Conservation (phyloP, 30 jellyfish, hydroid and myxozoan genomes). For the Hydractinia symbiolongicarpus region DNA sequence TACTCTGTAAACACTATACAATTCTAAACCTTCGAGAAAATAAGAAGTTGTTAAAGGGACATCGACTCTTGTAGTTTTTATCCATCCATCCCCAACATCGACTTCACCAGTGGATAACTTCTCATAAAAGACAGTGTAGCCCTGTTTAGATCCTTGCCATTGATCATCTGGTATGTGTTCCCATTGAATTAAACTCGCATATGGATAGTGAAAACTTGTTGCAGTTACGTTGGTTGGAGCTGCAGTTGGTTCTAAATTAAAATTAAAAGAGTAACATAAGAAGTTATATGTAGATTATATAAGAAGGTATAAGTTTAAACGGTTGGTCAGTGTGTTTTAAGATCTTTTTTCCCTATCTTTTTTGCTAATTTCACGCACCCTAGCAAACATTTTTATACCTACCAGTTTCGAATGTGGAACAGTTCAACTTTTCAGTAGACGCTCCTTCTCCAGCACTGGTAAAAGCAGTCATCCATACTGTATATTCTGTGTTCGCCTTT, state of each 20-base stretch:
- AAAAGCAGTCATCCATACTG: slow-evolving; percentile 7
- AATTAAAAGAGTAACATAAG: background rate
- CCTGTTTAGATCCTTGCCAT: slow-evolving; percentile 3
- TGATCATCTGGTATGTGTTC: slow-evolving; percentile 6
- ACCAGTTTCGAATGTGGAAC: slow-evolving; percentile 1
- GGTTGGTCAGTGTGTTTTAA: background rate
- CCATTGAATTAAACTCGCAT: slow-evolving; percentile 9
- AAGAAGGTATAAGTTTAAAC: background rate
- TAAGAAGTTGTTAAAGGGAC: background rate
- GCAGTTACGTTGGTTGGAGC: slow-evolving; percentile 9
- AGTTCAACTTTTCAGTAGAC: background rate
- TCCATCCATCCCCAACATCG: background rate
- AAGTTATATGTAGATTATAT: background rate
- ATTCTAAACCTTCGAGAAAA: background rate
- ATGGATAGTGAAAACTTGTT: slow-evolving; percentile 7
- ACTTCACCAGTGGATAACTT: background rate
- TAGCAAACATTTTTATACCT: background rate
- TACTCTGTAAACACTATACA: background rate
- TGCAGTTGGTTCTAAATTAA: slow-evolving; percentile 6
- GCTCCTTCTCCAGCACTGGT: background rate
- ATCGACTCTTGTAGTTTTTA: background rate
- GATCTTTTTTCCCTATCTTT: background rate
- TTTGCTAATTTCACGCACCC: background rate
- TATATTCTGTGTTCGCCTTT: background rate
- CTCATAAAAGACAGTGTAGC: background rate